Evolutionary conservation across 1,140 invertebrate species (phyloP).

Genomic region (Lordiphosa mommai): DNA sequence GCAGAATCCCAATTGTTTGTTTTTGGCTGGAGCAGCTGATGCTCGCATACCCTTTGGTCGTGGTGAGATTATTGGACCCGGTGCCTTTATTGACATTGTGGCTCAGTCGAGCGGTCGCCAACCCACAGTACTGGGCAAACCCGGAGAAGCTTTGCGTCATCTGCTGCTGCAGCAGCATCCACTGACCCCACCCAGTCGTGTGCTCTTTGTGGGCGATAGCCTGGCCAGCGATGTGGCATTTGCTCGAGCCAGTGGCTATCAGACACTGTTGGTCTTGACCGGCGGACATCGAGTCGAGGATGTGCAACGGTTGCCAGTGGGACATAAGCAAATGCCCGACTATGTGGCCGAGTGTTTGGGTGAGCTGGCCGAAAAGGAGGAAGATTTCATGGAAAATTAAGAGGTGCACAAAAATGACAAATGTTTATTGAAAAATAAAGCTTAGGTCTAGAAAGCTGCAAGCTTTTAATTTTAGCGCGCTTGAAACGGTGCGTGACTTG

Average conservation of each 20-base stretch:
- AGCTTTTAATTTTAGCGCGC: too few species aligned
- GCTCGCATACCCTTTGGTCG: slow-evolving; percentile 77
- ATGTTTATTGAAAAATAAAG: too few species aligned
- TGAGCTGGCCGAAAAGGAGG: slow-evolving; percentile 29
- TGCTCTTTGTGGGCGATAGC: slow-evolving; percentile 84
- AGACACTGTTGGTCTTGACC: slow-evolving; percentile 81
- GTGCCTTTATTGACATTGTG: slow-evolving; percentile 81
- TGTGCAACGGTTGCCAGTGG: slow-evolving; percentile 15
- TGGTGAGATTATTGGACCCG: slow-evolving; percentile 79
- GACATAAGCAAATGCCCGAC: slow-evolving; percentile 60
- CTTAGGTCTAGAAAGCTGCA: too few species aligned
- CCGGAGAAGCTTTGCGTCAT: slow-evolving; percentile 80
- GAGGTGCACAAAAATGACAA: too few species aligned
- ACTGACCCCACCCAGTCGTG: slow-evolving; percentile 80
- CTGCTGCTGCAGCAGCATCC: slow-evolving; percentile 75
- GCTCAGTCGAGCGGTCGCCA: slow-evolving; percentile 77
- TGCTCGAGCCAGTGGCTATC: slow-evolving; percentile 81
- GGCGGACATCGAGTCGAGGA: slow-evolving; percentile 76
- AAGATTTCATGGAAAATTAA: neutral
- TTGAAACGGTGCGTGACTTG: too few species aligned
- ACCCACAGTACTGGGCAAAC: slow-evolving; percentile 81
- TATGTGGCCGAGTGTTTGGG: slow-evolving; percentile 76
- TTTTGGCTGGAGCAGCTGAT: slow-evolving; percentile 81
- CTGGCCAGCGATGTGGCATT: slow-evolving; percentile 82
- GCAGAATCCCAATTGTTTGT: slow-evolving; percentile 79